These are phyloP conservation scores for Phthorimaea operculella DNA, from an alignment of 1,140 invertebrate genomes.

Conservation along the genomic window DNA sequence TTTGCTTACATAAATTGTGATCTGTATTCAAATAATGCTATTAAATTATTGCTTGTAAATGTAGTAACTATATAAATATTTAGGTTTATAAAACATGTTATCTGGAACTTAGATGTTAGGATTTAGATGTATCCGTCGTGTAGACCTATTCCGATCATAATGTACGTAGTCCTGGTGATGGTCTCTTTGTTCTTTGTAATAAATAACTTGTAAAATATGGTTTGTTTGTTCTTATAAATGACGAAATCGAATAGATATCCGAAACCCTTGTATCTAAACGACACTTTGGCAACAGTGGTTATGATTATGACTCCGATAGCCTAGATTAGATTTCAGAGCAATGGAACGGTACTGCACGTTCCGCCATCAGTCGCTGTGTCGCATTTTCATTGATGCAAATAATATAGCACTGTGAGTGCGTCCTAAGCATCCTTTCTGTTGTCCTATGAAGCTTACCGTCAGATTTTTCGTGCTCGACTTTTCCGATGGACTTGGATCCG, in stretches of 20 bases:
- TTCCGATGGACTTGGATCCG: constrained; percentile 52
- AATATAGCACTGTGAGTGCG: too few relatives aligned
- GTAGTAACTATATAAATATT: constrained; percentile 30
- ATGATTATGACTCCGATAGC: too few relatives aligned
- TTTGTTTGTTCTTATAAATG: constrained; percentile 20
- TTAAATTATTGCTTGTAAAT: constrained; percentile 63
- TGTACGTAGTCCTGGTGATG: constrained; percentile 55
- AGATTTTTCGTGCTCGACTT: constrained; percentile 52
- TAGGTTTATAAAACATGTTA: constrained; percentile 17
- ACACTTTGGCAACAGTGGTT: neutral
- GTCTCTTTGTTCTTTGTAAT: constrained; percentile 47
- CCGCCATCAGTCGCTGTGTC: too few relatives aligned
- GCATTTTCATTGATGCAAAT: too few relatives aligned
- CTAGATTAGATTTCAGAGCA: too few relatives aligned
- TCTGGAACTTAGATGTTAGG: neutral
- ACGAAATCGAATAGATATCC: too few relatives aligned
- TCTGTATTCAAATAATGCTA: constrained; percentile 51
- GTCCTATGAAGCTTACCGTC: constrained; percentile 47
- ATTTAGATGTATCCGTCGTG: neutral
- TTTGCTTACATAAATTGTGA: constrained; percentile 51
- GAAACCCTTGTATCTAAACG: too few relatives aligned
- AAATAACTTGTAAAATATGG: constrained; percentile 28
- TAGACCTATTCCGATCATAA: constrained; percentile 26
- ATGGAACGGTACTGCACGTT: too few relatives aligned
- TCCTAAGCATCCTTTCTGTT: neutral